Evolutionary conservation across 2,888 invertebrate species (phyloP), one percentile per base, ranked within the genome.

Genomic region (Archips xylosteana): DNA sequence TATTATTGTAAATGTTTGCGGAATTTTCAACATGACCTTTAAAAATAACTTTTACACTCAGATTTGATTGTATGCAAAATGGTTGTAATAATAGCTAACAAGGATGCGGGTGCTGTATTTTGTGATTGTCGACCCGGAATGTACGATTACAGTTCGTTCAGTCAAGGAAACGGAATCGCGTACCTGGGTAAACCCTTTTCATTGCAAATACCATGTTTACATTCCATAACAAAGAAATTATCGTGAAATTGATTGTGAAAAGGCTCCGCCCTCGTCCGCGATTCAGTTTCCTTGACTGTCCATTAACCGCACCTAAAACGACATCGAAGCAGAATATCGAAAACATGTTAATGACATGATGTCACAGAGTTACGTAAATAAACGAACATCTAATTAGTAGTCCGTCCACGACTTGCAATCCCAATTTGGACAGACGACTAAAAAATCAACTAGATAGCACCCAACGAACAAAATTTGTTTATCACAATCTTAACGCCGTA

Each of bases 261-360:
- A 23, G 23, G 23, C 23, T 23, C 23, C 23, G 1, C 23, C 23
- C 23, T 23, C 23, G 23, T 23, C 0, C 23, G 23, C 23, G 23
- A 23, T 23, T 23, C 23, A 23, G 23, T 23, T 23, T 23, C 23
- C 23, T 23, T 23, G 23, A 23, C 23, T 23, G 23, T 23, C 23
- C 23, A 23, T 23, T 23, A 23, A 23, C 23, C 23, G 23, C 23
- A 23, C 1, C 23, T 23, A 23, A 67, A 65, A 60, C 39, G 15
- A 59, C 57, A 3, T 12, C 2, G 45, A 47, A n/a, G 47, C 63
- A n/a, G 45, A 36, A 51, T 70, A 65, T 71, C 59, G 47, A 36
- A 64, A 64, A 59, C 63, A 57, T 71, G 39, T 15, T 12, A 64
- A 64, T 47, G 34, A 57, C 32, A 12, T 57, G 57, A 57, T 57